Base-by-base conservation (phyloP, 2,888 invertebrate genomes). In the Epistrophella euchroma region DNA sequence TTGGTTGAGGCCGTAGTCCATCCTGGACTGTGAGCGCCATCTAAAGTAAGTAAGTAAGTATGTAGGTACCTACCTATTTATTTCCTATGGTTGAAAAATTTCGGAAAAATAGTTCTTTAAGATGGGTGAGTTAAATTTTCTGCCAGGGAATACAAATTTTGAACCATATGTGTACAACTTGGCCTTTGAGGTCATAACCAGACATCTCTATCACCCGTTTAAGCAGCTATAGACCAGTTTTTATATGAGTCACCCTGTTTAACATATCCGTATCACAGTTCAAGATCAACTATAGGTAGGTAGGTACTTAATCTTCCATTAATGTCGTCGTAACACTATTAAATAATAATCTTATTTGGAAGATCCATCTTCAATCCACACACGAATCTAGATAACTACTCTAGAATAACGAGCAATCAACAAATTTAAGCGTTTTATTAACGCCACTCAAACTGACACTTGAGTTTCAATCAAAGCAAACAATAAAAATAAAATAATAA, bases 381-480 rank as follows among this genome's bases (percentile, higher is more conserved):
- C 22, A 2, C 13, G 25, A 60, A 60, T 60, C 56, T 35, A 17
- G 4, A 37, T 37, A 58, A n/a, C 28, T 73, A 50, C 40, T 28
- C 17, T 15, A 60, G 66, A 35, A 52, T 35, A 81, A 73, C 60
- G 58, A 85, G 52, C 79, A 75, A 85, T 72, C 22, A 80, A 76
- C 73, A 64, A 47, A 81, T 80, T 76, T 81, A 77, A 85, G 72
- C 62, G 11, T 56, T 76, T 76, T 77, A 72, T 81, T 81, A 81
- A 76, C 68, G 76, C 76, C 72, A 85, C 76, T 81, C 76, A 70
- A 84, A 76, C 80, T 73, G 85, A 76, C 72, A 85, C 80, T 85
- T 73, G 80, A 80, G 43, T 70, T 68, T 81, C 85, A 85, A 85
- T 85, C 80, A 85, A 72, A 85, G 76, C 50, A 66, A 81, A 85